A percentile compares a stretch with the other conserved stretches of the same genome.
phyloP scores from a whole-genome alignment of 2,888 invertebrate genomes.

The Synergus gifuensis region DNA sequence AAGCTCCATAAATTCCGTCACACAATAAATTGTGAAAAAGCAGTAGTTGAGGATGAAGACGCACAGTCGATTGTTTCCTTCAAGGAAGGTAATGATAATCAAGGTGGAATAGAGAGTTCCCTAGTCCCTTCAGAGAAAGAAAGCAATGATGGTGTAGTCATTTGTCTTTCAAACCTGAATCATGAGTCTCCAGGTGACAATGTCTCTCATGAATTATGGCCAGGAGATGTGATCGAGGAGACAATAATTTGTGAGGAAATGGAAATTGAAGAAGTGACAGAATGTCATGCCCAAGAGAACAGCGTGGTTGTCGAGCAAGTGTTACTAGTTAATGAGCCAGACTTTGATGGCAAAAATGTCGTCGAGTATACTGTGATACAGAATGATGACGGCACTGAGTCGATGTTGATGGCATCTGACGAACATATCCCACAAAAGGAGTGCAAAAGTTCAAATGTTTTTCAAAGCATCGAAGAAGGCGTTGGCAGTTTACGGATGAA shows the following conservation, averaged over 20 bases:
- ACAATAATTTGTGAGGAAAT: conserved; percentile 76
- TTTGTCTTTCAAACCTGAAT: conserved; percentile 56
- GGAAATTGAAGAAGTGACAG: conserved; percentile 68
- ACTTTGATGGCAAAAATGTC: conserved; percentile 61
- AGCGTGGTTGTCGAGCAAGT: conserved; percentile 67
- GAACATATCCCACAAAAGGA: conserved; percentile 47
- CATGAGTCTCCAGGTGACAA: conserved; percentile 52
- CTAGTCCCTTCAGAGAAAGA: conserved; percentile 57
- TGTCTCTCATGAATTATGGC: conserved; percentile 63
- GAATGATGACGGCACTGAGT: conserved; percentile 65
- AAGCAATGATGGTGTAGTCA: conserved; percentile 62
- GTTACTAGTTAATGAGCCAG: conserved; percentile 62
- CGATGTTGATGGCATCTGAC: conserved; percentile 63
- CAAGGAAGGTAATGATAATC: conserved; percentile 60
- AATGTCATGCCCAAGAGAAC: conserved; percentile 57
- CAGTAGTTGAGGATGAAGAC: conserved; percentile 43
- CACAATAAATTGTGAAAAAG: conserved; percentile 42
- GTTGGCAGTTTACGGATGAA: conserved; percentile 57
- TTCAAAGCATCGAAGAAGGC: conserved; percentile 57
- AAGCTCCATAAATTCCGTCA: conserved; percentile 52
- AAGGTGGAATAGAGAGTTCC: conserved; percentile 57
- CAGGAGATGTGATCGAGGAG: conserved; percentile 74
- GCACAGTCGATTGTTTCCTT: conserved; percentile 53
- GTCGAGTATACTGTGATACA: conserved; percentile 71
- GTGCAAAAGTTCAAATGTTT: conserved; percentile 51